Conservation (phyloP, 92 coral and sea anemone species). For the Epizoanthus stellaris region DNA sequence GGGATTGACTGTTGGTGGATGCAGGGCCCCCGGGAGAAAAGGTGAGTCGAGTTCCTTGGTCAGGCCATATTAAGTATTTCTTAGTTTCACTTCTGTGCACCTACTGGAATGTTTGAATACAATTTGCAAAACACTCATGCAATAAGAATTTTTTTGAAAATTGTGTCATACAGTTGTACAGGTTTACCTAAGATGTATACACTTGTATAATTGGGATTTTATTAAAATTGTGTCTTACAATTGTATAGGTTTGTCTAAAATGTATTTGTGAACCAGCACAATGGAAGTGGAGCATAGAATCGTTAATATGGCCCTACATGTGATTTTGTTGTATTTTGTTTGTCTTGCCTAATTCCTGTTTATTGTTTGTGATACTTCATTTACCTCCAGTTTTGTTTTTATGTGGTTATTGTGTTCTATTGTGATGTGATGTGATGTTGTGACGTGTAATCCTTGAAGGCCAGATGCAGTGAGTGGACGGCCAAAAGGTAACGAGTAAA, state of each 20-base stretch:
- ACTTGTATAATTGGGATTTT: no score
- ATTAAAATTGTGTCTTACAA: not conserved
- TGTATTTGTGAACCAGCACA: not conserved
- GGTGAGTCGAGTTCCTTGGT: constrained; percentile 26
- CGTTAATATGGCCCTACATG: constrained; percentile 23
- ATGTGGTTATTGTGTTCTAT: not conserved
- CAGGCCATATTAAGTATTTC: constrained; percentile 19
- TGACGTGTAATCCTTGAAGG: not conserved
- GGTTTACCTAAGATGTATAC: no score
- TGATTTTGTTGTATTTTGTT: not conserved
- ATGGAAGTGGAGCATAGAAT: constrained; percentile 11
- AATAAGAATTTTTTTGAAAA: not conserved
- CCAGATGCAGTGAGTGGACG: constrained; percentile 28
- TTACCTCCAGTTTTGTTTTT: not conserved
- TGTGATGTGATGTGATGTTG: no score
- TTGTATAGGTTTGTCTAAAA: not conserved
- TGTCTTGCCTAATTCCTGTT: not conserved
- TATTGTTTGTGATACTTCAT: not conserved
- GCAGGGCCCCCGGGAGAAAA: constrained; percentile 8
- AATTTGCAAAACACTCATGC: not conserved
- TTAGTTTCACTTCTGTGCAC: constrained; percentile 10
- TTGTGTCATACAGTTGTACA: not conserved
- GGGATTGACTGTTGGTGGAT: not conserved
- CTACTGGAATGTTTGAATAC: not conserved
- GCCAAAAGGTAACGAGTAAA: constrained; percentile 30